These are phyloP conservation scores for Cryptus viduatorius DNA, from an alignment of 2,888 invertebrate species.

Conservation along the genomic window DNA sequence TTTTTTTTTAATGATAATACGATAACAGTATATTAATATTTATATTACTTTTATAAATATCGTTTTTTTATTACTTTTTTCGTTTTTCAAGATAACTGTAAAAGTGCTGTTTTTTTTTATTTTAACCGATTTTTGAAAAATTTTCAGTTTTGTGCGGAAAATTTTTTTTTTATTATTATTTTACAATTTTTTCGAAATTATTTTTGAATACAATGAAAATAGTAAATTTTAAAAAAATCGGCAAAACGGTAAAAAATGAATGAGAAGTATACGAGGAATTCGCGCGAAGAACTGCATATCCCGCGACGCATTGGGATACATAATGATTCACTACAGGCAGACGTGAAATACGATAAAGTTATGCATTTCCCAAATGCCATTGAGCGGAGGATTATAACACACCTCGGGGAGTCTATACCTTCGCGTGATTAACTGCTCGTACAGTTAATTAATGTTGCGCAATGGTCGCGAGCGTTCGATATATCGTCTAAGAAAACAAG, in stretches of 20 bases:
- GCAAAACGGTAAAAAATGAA: neutral
- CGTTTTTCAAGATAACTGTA: too few relatives aligned
- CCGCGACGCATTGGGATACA: neutral
- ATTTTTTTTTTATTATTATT: too few relatives aligned
- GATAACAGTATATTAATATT: too few relatives aligned
- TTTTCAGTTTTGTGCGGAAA: neutral
- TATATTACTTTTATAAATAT: too few relatives aligned
- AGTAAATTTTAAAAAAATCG: too few relatives aligned
- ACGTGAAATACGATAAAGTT: conserved; percentile 3
- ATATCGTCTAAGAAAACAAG: conserved; percentile 49
- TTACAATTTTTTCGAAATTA: too few relatives aligned
- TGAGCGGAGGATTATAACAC: conserved; percentile 54
- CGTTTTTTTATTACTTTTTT: too few relatives aligned
- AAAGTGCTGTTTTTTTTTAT: too few relatives aligned
- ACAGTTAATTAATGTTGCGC: conserved; percentile 65
- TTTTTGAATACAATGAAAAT: too few relatives aligned
- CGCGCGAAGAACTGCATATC: neutral
- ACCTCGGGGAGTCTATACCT: conserved; percentile 32
- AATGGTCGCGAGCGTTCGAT: conserved; percentile 50
- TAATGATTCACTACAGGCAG: neutral
- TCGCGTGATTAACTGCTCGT: conserved; percentile 62
- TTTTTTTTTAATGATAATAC: too few relatives aligned
- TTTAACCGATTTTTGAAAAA: too few relatives aligned
- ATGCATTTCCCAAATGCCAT: conserved; percentile 63
- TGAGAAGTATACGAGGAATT: too few relatives aligned